phyloP scores from a whole-genome alignment of 2,113 vertebrate genomes.

The Upupa epops region DNA sequence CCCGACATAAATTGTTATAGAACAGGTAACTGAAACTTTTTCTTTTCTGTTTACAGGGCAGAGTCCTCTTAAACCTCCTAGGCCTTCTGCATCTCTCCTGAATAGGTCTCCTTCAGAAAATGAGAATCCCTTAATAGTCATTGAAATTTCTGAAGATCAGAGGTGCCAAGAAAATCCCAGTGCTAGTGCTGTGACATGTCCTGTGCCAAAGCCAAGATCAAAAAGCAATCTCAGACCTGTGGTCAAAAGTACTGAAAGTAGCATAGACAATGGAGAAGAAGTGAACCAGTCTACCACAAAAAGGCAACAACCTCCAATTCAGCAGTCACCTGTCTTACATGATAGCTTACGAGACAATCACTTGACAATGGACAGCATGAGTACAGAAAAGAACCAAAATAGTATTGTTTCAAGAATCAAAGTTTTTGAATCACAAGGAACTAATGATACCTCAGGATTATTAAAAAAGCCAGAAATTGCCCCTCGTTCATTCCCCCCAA shows the following conservation, averaged over 20 bases:
- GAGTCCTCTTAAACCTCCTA: slow-evolving; percentile 83
- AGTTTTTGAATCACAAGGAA: slow-evolving; percentile 86
- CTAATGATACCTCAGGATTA: slow-evolving; percentile 66
- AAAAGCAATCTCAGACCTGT: slow-evolving; percentile 79
- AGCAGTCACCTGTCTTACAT: slow-evolving; percentile 73
- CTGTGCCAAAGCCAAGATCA: slow-evolving; percentile 88
- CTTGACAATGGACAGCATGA: slow-evolving; percentile 77
- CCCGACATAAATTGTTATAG: neutral
- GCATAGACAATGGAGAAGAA: slow-evolving; percentile 60
- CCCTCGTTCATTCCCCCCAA: slow-evolving; percentile 74
- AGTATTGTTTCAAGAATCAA: slow-evolving; percentile 87
- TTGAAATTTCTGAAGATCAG: slow-evolving; percentile 66
- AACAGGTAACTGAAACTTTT: neutral
- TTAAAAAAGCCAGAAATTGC: slow-evolving; percentile 77
- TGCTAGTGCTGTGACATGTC: slow-evolving; percentile 73
- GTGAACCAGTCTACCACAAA: neutral
- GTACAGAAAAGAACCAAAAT: slow-evolving; percentile 76
- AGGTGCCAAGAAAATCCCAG: slow-evolving; percentile 58
- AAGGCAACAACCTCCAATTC: slow-evolving; percentile 39
- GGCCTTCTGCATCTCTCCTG: slow-evolving; percentile 64
- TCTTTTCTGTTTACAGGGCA: slow-evolving; percentile 68
- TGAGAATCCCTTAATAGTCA: slow-evolving; percentile 63
- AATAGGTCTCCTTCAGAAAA: slow-evolving; percentile 49
- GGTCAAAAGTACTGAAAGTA: slow-evolving; percentile 70
- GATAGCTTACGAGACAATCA: slow-evolving; percentile 63